Percentiles rank a stretch among this genome's conserved stretches.
Evolutionary conservation across 2,888 invertebrate genomes (phyloP).

Genomic region (Cephalotes varians): DNA sequence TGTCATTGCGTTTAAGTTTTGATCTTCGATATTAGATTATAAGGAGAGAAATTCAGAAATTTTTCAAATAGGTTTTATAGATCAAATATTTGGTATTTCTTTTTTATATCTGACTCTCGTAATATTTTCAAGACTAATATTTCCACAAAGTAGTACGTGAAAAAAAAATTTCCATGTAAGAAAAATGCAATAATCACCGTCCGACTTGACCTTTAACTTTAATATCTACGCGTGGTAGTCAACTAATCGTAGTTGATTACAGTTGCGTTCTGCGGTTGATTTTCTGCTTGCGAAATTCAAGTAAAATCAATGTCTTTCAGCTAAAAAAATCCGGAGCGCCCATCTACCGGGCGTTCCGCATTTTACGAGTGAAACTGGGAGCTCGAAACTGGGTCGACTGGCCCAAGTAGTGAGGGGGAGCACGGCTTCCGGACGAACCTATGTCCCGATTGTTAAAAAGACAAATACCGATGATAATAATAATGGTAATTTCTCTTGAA

Average conservation of each 20-base stretch:
- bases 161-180: not conserved
- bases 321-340: slow-evolving; percentile 62
- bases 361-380: slow-evolving; percentile 65
- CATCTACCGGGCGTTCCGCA: slow-evolving; percentile 65
- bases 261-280: not conserved
- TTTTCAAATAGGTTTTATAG: not conserved
- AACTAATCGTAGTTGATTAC: not conserved
- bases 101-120: not conserved
- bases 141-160: not conserved
- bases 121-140: not conserved
- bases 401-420: slow-evolving; percentile 76
- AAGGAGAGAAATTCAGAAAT: not conserved
- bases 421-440: slow-evolving; percentile 74
- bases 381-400: slow-evolving; percentile 77
- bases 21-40: not conserved
- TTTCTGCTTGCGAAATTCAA: slow-evolving; percentile 21
- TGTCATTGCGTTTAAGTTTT: not conserved
- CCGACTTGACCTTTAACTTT: slow-evolving; percentile 35
- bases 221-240: not conserved
- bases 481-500: not conserved
- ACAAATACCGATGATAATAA: not conserved
- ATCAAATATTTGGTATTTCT: not conserved
- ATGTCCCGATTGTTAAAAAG: slow-evolving; percentile 59
- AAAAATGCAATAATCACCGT: not conserved
- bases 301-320: slow-evolving; percentile 30